These are phyloP conservation scores for Formicarius rufipectus DNA, from an alignment of 2,113 vertebrate genomes.

Conservation along the genomic window DNA sequence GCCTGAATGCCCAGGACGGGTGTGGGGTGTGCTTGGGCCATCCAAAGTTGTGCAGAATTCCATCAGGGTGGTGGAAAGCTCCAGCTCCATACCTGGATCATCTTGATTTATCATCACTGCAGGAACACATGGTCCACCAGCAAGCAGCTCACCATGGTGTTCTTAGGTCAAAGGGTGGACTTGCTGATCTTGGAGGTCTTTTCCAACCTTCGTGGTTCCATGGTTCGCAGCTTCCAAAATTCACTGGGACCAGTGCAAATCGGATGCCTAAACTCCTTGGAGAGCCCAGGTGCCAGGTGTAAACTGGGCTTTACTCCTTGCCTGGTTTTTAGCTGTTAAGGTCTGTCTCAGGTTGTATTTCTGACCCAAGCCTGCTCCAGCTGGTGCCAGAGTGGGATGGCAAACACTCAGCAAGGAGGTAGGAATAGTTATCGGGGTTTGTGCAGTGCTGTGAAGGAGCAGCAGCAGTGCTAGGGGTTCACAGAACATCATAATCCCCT, in stretches of 20 bases:
- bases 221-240: background rate
- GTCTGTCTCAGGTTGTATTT: background rate
- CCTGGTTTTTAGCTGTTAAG: background rate
- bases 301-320: background rate
- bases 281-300: background rate
- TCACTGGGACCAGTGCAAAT: background rate
- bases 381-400: background rate
- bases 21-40: background rate
- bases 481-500: background rate
- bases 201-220: background rate
- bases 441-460: background rate
- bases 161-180: background rate
- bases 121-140: background rate
- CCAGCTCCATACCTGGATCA: background rate
- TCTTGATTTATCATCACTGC: background rate
- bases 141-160: background rate
- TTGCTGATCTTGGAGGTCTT: background rate
- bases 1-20: background rate
- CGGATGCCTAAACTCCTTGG: background rate
- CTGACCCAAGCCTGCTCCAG: fast-evolving
- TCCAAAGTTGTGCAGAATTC: background rate
- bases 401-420: background rate
- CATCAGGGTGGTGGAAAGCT: background rate
- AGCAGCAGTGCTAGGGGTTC: background rate
- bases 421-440: background rate